These are phyloP conservation scores for Sceloporus tristichus DNA, from an alignment of 2,113 vertebrate species.

Conservation along the genomic window DNA sequence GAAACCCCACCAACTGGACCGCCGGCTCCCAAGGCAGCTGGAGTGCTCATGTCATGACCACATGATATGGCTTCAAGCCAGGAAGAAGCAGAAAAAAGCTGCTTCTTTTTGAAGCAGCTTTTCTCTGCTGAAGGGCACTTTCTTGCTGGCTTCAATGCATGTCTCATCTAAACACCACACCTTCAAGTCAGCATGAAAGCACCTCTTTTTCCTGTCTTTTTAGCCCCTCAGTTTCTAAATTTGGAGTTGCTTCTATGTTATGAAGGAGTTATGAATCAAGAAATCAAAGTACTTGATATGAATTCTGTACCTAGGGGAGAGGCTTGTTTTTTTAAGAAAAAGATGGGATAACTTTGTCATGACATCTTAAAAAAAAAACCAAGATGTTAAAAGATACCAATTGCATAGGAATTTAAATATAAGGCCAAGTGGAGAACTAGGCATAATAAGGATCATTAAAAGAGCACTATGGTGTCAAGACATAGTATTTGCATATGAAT, in stretches of 20 bases:
- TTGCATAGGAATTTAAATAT: constrained; percentile 88
- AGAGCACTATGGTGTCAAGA: constrained; percentile 83
- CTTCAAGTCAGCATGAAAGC: too few species aligned
- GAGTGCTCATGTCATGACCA: too few species aligned
- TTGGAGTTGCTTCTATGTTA: constrained; percentile 65
- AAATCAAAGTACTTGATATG: constrained; percentile 80
- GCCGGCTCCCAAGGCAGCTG: too few species aligned
- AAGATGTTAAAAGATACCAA: constrained; percentile 79
- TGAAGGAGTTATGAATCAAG: constrained; percentile 74
- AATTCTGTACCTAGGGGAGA: constrained; percentile 71
- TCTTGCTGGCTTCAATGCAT: too few species aligned
- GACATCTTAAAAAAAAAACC: constrained; percentile 57
- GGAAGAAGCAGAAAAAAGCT: too few species aligned
- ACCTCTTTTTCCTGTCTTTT: too few species aligned
- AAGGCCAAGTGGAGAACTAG: constrained; percentile 84
- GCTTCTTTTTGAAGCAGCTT: too few species aligned
- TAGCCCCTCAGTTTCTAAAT: constrained; percentile 51
- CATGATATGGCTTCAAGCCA: too few species aligned
- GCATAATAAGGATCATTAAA: constrained; percentile 75
- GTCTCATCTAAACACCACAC: too few species aligned
- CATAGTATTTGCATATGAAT: constrained; percentile 77
- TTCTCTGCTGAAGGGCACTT: too few species aligned
- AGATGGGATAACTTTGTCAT: constrained; percentile 73
- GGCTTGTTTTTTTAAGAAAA: constrained; percentile 42
- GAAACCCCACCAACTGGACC: too few species aligned